A percentile compares a stretch with the other conserved stretches of the same genome.
Conservation (phyloP, 2,113 vertebrate genomes). For the Synchiropus splendidus region DNA sequence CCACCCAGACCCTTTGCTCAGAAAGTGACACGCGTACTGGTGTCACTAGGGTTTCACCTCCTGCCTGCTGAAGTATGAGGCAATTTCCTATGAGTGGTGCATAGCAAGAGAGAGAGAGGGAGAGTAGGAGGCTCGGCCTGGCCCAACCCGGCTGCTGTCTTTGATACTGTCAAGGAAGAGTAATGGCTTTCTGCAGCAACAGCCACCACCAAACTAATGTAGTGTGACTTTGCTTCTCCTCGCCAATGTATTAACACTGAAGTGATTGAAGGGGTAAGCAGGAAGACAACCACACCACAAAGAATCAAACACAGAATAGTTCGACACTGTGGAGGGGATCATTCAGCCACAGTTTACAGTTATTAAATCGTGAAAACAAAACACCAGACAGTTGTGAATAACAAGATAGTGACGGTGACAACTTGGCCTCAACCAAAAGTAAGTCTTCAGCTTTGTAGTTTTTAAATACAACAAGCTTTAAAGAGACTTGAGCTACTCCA, state of each 20-base stretch:
- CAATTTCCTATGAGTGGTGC: constrained; percentile 67
- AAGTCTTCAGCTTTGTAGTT: no score
- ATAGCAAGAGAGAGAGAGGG: constrained; percentile 47
- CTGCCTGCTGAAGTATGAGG: constrained; percentile 68
- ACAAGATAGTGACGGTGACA: no score
- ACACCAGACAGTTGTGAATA: constrained; percentile 9
- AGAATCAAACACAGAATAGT: constrained; percentile 6
- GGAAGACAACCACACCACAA: constrained; percentile 32
- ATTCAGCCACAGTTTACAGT: constrained; percentile 19
- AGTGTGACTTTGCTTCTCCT: constrained; percentile 62
- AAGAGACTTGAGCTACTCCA: no score
- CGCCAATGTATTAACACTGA: constrained; percentile 53
- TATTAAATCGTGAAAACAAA: constrained; percentile 25
- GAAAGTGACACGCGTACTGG: constrained; percentile 66
- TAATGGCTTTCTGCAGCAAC: constrained; percentile 60
- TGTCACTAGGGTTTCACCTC: constrained; percentile 69
- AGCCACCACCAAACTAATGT: constrained; percentile 64
- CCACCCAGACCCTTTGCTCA: constrained; percentile 58
- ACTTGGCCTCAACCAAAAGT: no score
- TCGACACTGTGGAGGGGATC: constrained; percentile 15
- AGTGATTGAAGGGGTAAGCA: constrained; percentile 38
- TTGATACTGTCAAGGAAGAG: constrained; percentile 65
- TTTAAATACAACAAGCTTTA: no score
- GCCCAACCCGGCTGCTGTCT: constrained; percentile 53
- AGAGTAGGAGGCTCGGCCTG: constrained; percentile 33